These are phyloP conservation scores for Columba janthina DNA, from an alignment of 2,113 vertebrate genomes.

Conservation along the genomic window DNA sequence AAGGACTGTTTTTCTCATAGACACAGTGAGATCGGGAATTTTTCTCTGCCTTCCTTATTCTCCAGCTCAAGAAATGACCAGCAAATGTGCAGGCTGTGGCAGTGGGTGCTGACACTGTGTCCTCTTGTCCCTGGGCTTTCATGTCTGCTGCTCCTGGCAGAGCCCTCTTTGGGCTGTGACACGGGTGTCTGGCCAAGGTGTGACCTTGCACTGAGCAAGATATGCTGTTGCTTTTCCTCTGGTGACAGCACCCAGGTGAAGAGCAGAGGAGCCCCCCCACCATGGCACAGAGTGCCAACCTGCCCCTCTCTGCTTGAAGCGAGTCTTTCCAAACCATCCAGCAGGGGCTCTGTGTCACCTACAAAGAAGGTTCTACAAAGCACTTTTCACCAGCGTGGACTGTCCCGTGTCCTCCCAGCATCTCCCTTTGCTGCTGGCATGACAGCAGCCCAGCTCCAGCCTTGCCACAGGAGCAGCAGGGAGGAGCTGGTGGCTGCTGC, in stretches of 20 bases:
- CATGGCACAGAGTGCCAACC: not conserved
- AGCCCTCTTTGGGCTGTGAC: not conserved
- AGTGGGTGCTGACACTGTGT: not conserved
- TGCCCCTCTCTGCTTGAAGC: not conserved
- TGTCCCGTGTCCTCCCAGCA: not conserved
- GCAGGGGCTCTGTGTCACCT: not conserved
- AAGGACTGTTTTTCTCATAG: not conserved
- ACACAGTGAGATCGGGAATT: not conserved
- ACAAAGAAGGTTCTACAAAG: not conserved
- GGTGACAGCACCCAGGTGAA: not conserved
- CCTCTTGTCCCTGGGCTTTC: not conserved
- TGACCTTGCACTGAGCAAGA: not conserved
- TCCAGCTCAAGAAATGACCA: not conserved
- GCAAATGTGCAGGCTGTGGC: fast-evolving
- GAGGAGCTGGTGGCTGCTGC: not conserved
- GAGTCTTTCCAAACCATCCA: not conserved
- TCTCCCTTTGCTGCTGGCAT: not conserved
- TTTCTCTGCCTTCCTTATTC: not conserved
- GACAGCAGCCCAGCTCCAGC: not conserved
- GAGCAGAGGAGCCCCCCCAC: not conserved
- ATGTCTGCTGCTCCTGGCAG: not conserved
- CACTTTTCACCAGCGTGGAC: not conserved
- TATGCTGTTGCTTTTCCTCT: not conserved
- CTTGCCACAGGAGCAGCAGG: not conserved
- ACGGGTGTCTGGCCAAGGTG: not conserved